Conservation (phyloP, 2,888 invertebrate genomes). For the Watsonalla binaria region DNA sequence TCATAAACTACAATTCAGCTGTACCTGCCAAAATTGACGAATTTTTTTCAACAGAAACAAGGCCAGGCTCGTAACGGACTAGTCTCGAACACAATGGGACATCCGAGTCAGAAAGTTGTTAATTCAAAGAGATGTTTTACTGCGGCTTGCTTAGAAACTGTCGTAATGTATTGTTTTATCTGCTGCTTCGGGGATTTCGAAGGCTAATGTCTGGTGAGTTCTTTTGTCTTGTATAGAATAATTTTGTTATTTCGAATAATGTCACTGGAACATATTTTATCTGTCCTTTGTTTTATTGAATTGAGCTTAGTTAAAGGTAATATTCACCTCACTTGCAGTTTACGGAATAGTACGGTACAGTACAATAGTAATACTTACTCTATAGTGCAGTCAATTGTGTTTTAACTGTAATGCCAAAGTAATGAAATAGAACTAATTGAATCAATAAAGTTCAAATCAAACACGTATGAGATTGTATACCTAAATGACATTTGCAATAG, state of each 20-base stretch:
- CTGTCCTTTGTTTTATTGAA: too few species aligned
- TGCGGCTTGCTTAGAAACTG: neutral
- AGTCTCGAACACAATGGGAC: slow-evolving; percentile 20
- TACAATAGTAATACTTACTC: too few species aligned
- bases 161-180: neutral
- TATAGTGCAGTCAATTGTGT: too few species aligned
- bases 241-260: slow-evolving; percentile 5
- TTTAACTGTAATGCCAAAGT: too few species aligned
- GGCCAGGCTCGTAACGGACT: slow-evolving; percentile 19
- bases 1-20: slow-evolving; percentile 16
- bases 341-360: too few species aligned
- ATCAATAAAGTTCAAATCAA: too few species aligned
- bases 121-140: slow-evolving; percentile 23
- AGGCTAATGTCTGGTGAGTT: neutral
- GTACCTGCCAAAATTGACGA: slow-evolving; percentile 16
- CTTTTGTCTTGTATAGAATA: neutral
- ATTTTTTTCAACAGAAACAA: neutral
- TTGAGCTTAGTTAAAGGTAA: too few species aligned
- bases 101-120: slow-evolving; percentile 23
- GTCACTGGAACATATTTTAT: slow-evolving; percentile 7
- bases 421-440: too few species aligned
- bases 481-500: neutral
- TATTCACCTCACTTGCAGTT: too few species aligned
- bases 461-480: slow-evolving; percentile 14
- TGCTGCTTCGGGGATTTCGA: neutral